phyloP scores from a whole-genome alignment of 2,888 invertebrate genomes.

The Dexiosoma caninum region DNA sequence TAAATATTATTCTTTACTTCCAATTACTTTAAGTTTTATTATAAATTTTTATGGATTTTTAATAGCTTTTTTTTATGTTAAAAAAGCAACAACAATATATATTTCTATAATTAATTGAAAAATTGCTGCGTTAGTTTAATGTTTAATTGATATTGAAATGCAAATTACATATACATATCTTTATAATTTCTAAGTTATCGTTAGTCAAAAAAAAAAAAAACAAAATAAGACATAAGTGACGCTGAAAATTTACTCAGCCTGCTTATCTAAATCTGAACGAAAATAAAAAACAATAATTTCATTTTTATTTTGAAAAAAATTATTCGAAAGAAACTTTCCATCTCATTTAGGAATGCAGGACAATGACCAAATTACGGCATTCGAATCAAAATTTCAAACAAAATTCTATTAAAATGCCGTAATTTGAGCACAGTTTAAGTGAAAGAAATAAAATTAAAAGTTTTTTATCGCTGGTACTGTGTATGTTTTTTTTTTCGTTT shows the following conservation, averaged over 20 bases:
- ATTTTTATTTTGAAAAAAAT: no score
- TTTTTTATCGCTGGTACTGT: constrained; percentile 12
- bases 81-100: background rate
- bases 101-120: constrained; percentile 38
- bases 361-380: no score
- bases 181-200: constrained; percentile 33
- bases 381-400: no score
- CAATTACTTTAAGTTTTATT: constrained; percentile 39
- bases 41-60: constrained; percentile 34
- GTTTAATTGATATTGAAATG: constrained; percentile 52
- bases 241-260: no score
- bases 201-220: constrained; percentile 3
- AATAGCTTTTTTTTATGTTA: constrained; percentile 6
- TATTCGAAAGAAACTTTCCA: no score
- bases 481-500: background rate
- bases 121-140: constrained; percentile 41
- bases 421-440: background rate
- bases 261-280: no score
- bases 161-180: constrained; percentile 17
- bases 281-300: no score
- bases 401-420: constrained; percentile 9
- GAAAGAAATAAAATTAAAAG: background rate
- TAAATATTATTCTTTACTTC: constrained; percentile 18
- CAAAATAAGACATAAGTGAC: no score
- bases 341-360: no score